Percentiles rank a stretch among this genome's conserved stretches.
These are phyloP conservation scores for Aplocera efformata DNA, from an alignment of 2,888 invertebrate genomes.

Conservation along the genomic window DNA sequence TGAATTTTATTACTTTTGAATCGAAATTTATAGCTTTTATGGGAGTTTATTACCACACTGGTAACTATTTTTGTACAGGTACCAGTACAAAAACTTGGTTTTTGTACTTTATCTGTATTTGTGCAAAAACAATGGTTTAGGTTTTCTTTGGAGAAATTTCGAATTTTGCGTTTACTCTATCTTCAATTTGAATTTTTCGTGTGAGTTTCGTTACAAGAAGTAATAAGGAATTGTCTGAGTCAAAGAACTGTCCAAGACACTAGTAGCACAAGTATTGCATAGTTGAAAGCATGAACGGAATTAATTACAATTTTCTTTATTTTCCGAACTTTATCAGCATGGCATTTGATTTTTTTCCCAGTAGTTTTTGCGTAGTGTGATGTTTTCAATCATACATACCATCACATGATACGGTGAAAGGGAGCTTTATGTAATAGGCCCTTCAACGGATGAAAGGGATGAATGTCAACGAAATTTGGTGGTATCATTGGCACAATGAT, in stretches of 20 bases:
- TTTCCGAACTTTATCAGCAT: constrained; percentile 32
- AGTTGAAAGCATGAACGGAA: constrained; percentile 25
- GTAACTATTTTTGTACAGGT: too few relatives aligned
- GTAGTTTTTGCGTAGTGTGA: constrained; percentile 27
- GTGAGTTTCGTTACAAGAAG: not conserved
- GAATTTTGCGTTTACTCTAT: not conserved
- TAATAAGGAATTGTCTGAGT: constrained; percentile 17
- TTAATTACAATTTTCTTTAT: constrained; percentile 16
- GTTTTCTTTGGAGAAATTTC: too few relatives aligned
- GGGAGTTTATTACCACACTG: too few relatives aligned
- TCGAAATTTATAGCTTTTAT: too few relatives aligned
- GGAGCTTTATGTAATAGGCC: constrained; percentile 32
- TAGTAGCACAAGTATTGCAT: constrained; percentile 22
- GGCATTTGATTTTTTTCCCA: constrained; percentile 21
- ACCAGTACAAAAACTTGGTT: too few relatives aligned
- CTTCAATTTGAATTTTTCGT: not conserved
- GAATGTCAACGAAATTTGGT: too few relatives aligned
- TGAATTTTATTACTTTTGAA: too few relatives aligned
- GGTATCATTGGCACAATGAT: too few relatives aligned
- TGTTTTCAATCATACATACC: constrained; percentile 31
- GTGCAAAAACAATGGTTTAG: too few relatives aligned
- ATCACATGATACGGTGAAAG: constrained; percentile 52
- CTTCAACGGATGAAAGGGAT: not conserved
- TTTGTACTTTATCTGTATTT: too few relatives aligned
- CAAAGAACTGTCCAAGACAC: constrained; percentile 9